Conservation (phyloP, 2,888 invertebrate genomes). For the Poecilus cupreus region DNA sequence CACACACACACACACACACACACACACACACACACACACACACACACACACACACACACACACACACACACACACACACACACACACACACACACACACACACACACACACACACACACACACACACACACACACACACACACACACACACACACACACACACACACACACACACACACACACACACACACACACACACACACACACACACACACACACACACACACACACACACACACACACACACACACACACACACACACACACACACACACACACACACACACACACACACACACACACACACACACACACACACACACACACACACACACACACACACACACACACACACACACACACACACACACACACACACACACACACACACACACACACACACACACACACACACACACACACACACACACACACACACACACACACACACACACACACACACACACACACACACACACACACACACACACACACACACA, state of each 20-base stretch:
- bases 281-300: neutral
- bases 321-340: no score
- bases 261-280: neutral
- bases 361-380: no score
- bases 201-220: neutral
- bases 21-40: neutral
- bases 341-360: no score
- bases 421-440: no score
- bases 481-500: no score
- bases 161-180: neutral
- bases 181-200: neutral
- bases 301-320: no score
- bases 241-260: neutral
- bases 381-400: no score
- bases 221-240: neutral
- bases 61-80: neutral
- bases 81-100: neutral
- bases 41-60: neutral
- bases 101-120: neutral
- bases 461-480: no score
- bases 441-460: no score
- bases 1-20: neutral
- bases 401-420: no score
- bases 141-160: neutral
- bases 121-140: neutral